Evolutionary conservation across 2,797 vertebrate species (phyloP), one percentile per base, ranked within the genome.

Genomic region (Arctocebus calabarensis): DNA sequence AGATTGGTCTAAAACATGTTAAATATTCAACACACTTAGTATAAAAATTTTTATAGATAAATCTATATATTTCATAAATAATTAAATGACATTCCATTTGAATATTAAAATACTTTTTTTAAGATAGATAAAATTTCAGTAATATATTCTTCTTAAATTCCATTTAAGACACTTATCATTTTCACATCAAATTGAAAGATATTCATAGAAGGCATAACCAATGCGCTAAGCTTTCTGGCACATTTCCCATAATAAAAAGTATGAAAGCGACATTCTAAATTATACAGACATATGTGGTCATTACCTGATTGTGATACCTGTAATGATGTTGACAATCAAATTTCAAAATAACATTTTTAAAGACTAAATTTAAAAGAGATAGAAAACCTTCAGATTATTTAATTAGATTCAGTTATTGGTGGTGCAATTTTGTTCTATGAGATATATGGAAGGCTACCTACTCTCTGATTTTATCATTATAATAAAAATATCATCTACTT

Each of bases 101-200:
- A 57, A 83, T 88, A 55, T 25, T 88, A 91, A 82, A 91, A 64
- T 66, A 77, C 64, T 64, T 75, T 70, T 73, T 75, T 64, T 6
- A 84, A 78, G 88, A 29, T 73, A 52, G 23, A 59, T 40, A 78
- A 88, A 82, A 62, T 68, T 85, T 89, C 20, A 43, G 4, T 64
- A 59, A 27, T 0, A 52, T 70, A 75, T 20, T 0, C 0, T 88
- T 83, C 0, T 62, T n/a, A 59, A 88, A 66, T 74, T 12, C 66
- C 5, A 3, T 32, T 57, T 64, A 59, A 96, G 22, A 88, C 17
- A 84, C 70, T 77, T 83, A 23, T 81, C 40, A 40, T 64, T 77
- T 71, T 48, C 11, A 86, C 52, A 37, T 14, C 20, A 83, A 64
- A 55, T 68, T 74, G 5, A 6, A 55, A 73, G n/a, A 43, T 43